Base-by-base conservation (phyloP, 2,888 invertebrate species). In the Hyppa rectilinea region DNA sequence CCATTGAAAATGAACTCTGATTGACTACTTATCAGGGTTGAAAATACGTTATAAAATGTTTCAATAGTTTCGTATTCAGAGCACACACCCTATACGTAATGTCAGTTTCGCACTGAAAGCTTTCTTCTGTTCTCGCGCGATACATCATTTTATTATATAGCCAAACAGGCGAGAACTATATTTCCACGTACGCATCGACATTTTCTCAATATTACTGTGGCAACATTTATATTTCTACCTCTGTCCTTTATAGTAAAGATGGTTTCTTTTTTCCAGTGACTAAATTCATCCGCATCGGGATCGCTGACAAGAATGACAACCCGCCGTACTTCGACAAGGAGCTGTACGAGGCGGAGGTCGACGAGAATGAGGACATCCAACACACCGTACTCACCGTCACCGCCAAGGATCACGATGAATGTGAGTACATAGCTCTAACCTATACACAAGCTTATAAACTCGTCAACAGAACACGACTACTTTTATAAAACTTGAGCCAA, bases 221-320 rank as follows among this genome's bases (percentile, higher is more conserved):
- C 17, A n/a, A 47, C 45, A 43, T 66, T 52, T 62, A 59, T 70
- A 63, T 71, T 58, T 66, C 2, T 34, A 50, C 56, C 43, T 61
- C 23, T 47, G 0, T 52, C 43, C 40, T 58, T 73, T 71, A 26
- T 75, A 77, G 20, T 72, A 82, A 82, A 50, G 9, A 64, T 45
- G 55, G 38, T 85, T 86, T 89, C 90, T 92, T 90, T n/a, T 87
- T 97, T 97, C n/a, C 97, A 99, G 99, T 99, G 95, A 99, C 99
- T 86, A 99, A 99, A 96, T 99, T 99, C 96, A 99, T 99, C 96
- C 99, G 99, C 87, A 99, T 99, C 96, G 99, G 98, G 89, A 99
- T 99, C 92, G 99, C 99, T 87, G 99, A 99, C 96, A 99, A 99
- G 96, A 99, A 99, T 97, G 99, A 99, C 97, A 99, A 99, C 96